These are phyloP conservation scores for Spinibarbus caldwelli DNA, from an alignment of 2,797 vertebrate species.

Conservation along the genomic window DNA sequence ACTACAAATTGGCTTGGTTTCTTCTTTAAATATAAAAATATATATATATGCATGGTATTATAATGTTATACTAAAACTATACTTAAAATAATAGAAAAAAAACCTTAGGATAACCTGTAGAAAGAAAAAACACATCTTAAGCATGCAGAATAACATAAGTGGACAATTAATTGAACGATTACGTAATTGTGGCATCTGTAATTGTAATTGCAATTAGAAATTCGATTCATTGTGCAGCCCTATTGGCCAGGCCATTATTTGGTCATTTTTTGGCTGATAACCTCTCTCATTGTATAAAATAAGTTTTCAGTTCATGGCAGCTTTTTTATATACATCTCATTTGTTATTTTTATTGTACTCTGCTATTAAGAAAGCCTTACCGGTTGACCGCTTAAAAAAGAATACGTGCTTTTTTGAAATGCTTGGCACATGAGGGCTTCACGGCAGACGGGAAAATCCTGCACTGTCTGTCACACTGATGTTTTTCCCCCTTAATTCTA, in stretches of 20 bases:
- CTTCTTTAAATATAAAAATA: background rate
- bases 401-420: background rate
- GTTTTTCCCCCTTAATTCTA: slow-evolving; percentile 17
- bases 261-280: background rate
- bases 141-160: no score
- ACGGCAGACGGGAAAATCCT: slow-evolving; percentile 56
- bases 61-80: no score
- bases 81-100: no score
- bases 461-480: slow-evolving; percentile 37
- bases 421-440: slow-evolving; percentile 3
- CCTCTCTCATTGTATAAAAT: background rate
- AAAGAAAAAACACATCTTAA: no score
- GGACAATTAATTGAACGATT: background rate
- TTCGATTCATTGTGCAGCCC: background rate
- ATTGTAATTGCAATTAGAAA: background rate
- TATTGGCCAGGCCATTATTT: background rate
- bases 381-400: background rate
- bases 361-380: background rate
- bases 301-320: background rate
- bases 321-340: no score
- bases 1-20: background rate
- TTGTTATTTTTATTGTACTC: background rate
- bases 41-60: no score
- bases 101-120: no score
- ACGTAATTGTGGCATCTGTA: background rate